Evolutionary conservation across 2,113 vertebrate genomes (phyloP), one percentile per base, ranked within the genome.

Genomic region (Chitala chitala): DNA sequence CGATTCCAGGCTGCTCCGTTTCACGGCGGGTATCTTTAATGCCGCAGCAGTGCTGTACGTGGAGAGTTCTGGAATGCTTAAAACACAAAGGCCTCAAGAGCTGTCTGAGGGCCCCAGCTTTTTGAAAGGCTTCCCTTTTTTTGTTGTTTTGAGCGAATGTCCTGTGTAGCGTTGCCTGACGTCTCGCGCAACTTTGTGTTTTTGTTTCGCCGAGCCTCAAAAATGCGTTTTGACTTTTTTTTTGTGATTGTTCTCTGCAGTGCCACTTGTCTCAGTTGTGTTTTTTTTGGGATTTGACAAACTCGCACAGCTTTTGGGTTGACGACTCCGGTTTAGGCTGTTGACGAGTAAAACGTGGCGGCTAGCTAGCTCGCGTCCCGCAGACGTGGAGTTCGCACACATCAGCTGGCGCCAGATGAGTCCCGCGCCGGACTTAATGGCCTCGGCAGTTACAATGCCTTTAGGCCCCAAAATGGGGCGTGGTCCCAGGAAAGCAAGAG

Each of bases 181-280:
- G n/a, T n/a, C n/a, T n/a, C n/a, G n/a, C n/a, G n/a, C n/a, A n/a
- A n/a, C n/a, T n/a, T n/a, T n/a, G n/a, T n/a, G n/a, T n/a, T n/a
- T n/a, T n/a, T n/a, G n/a, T n/a, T n/a, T n/a, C n/a, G n/a, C n/a
- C n/a, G n/a, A n/a, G n/a, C n/a, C n/a, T n/a, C n/a, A n/a, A n/a
- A n/a, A n/a, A n/a, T n/a, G n/a, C 84, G 79, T 87, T 82, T 82
- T 81, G 77, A 85, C 63, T 59, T 77, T 79, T 84, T 84, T 85
- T 84, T 83, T 84, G 80, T 86, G 83, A 83, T 79, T 80, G 84
- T 86, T 81, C 82, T 56, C 78, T 86, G 81, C 83, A 81, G 84
- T 87, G 85, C 84, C 79, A 81, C 80, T 76, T 77, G 79, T 42
- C 77, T 80, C 82, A 85, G 79, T 82, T 82, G 84, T 86, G 84